These are phyloP conservation scores for Pantala flavescens DNA, from an alignment of 1,140 invertebrate species.

Conservation along the genomic window DNA sequence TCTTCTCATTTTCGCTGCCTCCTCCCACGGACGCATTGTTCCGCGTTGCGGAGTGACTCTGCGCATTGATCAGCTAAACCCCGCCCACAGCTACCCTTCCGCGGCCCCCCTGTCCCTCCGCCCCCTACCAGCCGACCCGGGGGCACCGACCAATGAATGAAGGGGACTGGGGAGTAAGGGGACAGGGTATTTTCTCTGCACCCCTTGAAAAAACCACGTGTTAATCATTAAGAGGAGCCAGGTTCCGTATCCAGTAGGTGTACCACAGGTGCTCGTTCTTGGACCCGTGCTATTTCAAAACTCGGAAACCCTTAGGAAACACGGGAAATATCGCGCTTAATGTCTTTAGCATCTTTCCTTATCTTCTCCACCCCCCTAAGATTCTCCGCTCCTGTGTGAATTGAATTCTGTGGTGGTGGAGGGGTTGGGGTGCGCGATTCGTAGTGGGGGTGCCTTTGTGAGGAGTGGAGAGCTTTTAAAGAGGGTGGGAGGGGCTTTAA, in stretches of 20 bases:
- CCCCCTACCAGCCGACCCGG: not conserved
- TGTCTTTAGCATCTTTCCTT: not conserved
- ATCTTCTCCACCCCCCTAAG: not conserved
- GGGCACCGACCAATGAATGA: constrained; percentile 7
- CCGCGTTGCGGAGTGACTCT: not conserved
- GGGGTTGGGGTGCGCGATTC: not conserved
- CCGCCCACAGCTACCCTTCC: not conserved
- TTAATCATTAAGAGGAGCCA: not conserved
- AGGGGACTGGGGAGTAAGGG: not conserved
- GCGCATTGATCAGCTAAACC: constrained; percentile 1
- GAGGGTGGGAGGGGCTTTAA: not conserved
- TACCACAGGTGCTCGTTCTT: not conserved
- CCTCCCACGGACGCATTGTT: not conserved
- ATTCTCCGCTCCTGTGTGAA: not conserved
- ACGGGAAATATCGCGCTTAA: not conserved
- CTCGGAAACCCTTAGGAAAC: not conserved
- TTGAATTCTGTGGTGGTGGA: not conserved
- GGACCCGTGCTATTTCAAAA: not conserved
- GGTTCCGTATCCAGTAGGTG: not conserved
- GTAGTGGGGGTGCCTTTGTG: not conserved
- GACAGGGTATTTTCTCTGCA: not conserved
- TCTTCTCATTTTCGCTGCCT: not conserved
- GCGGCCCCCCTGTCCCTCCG: not conserved
- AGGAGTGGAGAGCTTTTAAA: not conserved
- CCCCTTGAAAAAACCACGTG: not conserved